These are phyloP conservation scores for Protonibea diacanthus DNA, from an alignment of 2,797 vertebrate genomes.

Conservation along the genomic window DNA sequence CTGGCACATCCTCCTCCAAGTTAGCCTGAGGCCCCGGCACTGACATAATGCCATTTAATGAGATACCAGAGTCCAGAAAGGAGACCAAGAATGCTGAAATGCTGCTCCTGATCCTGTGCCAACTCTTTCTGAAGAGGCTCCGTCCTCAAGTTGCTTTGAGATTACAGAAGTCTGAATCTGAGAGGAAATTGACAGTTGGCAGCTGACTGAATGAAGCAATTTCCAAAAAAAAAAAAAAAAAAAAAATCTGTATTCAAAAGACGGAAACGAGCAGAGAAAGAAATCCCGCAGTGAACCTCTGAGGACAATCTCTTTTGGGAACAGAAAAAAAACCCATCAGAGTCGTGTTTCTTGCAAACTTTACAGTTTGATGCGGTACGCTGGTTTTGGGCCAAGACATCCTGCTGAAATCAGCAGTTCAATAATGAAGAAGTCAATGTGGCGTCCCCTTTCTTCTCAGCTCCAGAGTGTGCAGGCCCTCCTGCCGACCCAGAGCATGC, in stretches of 20 bases:
- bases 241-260: conserved; percentile 11
- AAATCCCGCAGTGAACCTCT: conserved; percentile 14
- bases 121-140: conserved; percentile 13
- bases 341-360: conserved; percentile 11
- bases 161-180: conserved; percentile 6
- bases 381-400: neutral
- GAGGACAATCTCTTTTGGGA: conserved; percentile 1
- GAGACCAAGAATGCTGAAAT: conserved; percentile 30
- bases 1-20: conserved; percentile 41
- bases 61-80: conserved; percentile 42
- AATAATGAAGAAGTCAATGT: conserved; percentile 74
- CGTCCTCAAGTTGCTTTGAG: conserved; percentile 31
- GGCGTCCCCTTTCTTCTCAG: conserved; percentile 84
- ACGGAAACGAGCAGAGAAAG: conserved; percentile 3
- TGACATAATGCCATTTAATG: conserved; percentile 65
- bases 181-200: neutral
- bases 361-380: conserved; percentile 13
- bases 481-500: conserved; percentile 90
- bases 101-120: conserved; percentile 27
- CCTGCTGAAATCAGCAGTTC: conserved; percentile 17
- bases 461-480: conserved; percentile 89
- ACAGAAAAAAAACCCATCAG: neutral
- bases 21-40: conserved; percentile 30
- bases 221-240: neutral
- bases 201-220: neutral